phyloP scores from a whole-genome alignment of 2,888 invertebrate species.

The Macropis europaea region DNA sequence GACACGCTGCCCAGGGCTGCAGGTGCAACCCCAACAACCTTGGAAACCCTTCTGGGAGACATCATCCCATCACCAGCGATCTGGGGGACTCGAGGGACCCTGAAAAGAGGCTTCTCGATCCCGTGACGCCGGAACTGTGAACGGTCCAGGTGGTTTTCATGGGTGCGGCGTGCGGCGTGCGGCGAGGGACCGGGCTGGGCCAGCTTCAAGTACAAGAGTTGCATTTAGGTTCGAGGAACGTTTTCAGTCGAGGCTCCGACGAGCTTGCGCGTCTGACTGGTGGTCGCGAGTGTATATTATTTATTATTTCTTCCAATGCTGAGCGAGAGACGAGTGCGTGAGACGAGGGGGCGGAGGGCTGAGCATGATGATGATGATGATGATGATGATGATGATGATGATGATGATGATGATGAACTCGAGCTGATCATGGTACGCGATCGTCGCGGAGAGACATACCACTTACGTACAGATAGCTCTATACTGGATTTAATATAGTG shows the following conservation, averaged over 20 bases:
- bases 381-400: conserved; percentile 31
- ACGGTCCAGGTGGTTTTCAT: background rate
- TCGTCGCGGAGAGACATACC: conserved; percentile 60
- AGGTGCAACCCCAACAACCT: conserved; percentile 84
- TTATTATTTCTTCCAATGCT: conserved; percentile 63
- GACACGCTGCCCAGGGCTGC: conserved; percentile 91
- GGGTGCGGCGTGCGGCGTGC: background rate
- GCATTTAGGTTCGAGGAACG: conserved; percentile 75
- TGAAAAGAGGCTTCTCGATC: conserved; percentile 82
- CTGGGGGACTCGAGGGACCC: conserved; percentile 79
- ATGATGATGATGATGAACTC: too few species aligned
- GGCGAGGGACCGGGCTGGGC: conserved; percentile 22
- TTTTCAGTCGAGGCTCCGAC: conserved; percentile 52
- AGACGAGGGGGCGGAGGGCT: conserved; percentile 8
- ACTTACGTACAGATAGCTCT: conserved; percentile 76
- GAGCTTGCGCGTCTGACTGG: conserved; percentile 58
- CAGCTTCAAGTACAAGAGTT: conserved; percentile 78
- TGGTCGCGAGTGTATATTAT: conserved; percentile 62
- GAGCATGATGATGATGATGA: conserved; percentile 33
- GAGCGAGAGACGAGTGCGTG: background rate
- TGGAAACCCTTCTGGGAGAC: conserved; percentile 53
- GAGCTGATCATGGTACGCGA: conserved; percentile 46
- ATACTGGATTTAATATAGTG: conserved; percentile 75
- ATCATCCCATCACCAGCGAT: conserved; percentile 70
- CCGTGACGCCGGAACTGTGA: conserved; percentile 81